A percentile compares a stretch with the other conserved stretches of the same genome.
Conservation (phyloP, 1,140 invertebrate genomes). For the Temnothorax longispinosus region DNA sequence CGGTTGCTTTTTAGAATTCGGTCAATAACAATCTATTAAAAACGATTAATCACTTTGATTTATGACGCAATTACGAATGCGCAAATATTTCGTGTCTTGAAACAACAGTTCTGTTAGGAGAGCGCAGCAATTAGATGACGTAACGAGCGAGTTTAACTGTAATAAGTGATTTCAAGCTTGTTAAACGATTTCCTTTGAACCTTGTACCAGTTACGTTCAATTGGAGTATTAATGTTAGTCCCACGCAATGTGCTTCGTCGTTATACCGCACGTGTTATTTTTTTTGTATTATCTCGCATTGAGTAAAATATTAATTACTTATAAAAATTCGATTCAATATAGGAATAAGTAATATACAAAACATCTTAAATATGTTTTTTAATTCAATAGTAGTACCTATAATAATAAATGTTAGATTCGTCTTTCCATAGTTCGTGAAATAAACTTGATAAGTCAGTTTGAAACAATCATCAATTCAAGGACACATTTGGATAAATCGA, state of each 20-base stretch:
- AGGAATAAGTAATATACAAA: not conserved
- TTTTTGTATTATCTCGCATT: not conserved
- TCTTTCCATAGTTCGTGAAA: not conserved
- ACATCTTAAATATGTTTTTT: not conserved
- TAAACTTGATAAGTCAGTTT: not conserved
- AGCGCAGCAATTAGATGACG: slow-evolving; percentile 37
- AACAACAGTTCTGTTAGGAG: slow-evolving; percentile 36
- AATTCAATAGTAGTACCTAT: not conserved
- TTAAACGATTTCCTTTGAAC: slow-evolving; percentile 48
- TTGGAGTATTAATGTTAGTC: slow-evolving; percentile 16
- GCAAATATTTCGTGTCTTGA: not conserved
- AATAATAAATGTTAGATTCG: not conserved
- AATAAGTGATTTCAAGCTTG: slow-evolving; percentile 33
- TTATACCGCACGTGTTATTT: not conserved
- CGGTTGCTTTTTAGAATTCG: not conserved
- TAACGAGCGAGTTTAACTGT: slow-evolving; percentile 26
- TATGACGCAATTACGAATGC: not conserved
- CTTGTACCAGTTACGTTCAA: slow-evolving; percentile 46
- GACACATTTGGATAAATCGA: not conserved
- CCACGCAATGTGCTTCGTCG: not conserved
- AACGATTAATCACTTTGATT: slow-evolving; percentile 7
- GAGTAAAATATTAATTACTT: not conserved
- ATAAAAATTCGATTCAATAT: not conserved
- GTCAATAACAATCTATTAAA: not conserved
- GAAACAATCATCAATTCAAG: not conserved